Conservation (phyloP, 2,113 vertebrate species). For the Macquaria australasica region DNA sequence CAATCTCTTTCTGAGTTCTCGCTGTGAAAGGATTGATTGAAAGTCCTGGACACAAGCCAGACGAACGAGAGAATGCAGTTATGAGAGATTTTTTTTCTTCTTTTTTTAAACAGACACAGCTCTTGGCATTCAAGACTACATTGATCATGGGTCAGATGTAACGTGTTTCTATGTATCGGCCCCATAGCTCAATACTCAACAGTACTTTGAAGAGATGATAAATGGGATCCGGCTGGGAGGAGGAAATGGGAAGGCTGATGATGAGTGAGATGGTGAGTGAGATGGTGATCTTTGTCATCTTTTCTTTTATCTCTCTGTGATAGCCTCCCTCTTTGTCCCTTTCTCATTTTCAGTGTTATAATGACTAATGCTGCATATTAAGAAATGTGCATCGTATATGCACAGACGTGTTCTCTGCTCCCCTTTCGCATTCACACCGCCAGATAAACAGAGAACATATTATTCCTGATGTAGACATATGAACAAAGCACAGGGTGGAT, state of each 20-base stretch:
- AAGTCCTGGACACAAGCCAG: constrained; percentile 50
- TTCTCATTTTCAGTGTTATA: constrained; percentile 4
- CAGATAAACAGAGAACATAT: background rate
- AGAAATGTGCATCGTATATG: constrained; percentile 9
- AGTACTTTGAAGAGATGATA: constrained; percentile 35
- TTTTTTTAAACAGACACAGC: constrained; percentile 33
- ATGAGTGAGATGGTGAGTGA: constrained; percentile 35
- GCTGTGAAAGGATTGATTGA: constrained; percentile 72
- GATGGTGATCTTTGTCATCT: constrained; percentile 9
- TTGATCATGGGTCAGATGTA: constrained; percentile 42
- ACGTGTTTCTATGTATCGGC: constrained; percentile 34
- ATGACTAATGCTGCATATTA: constrained; percentile 15
- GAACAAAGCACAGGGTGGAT: constrained; percentile 11
- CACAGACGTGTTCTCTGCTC: constrained; percentile 12
- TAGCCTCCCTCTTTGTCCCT: background rate
- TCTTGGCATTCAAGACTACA: constrained; percentile 35
- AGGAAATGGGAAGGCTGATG: constrained; percentile 13
- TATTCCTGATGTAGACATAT: constrained; percentile 18
- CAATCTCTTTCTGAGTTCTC: constrained; percentile 62
- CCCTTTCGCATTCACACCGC: too few species aligned
- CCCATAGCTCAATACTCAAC: constrained; percentile 23
- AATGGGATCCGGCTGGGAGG: constrained; percentile 31
- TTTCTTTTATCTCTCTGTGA: background rate
- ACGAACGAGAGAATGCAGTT: constrained; percentile 38
- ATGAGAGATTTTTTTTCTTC: constrained; percentile 35